Evolutionary conservation across 2,888 invertebrate genomes (phyloP).

Genomic region (Noctua fimbriata): DNA sequence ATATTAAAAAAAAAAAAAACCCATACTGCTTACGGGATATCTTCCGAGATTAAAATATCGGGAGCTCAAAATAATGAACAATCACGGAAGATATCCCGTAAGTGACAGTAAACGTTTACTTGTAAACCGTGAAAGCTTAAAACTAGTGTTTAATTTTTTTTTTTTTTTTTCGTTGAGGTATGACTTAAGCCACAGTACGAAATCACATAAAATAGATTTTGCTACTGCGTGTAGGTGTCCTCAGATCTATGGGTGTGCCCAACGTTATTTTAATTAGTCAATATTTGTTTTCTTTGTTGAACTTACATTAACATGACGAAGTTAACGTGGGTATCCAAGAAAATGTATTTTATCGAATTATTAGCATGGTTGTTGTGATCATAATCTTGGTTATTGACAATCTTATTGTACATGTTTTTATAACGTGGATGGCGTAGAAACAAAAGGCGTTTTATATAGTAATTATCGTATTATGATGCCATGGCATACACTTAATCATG

Average conservation of each 20-base stretch:
- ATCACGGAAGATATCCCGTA: too few species aligned
- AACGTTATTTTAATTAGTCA: slow-evolving; percentile 17
- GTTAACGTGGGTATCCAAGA: slow-evolving; percentile 13
- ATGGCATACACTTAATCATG: slow-evolving; percentile 21
- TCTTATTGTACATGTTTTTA: slow-evolving; percentile 12
- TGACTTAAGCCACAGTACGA: neutral
- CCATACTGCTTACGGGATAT: too few species aligned
- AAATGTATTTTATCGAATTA: slow-evolving; percentile 20
- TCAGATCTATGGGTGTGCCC: slow-evolving; percentile 7
- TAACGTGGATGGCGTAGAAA: slow-evolving; percentile 24
- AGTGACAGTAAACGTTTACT: too few species aligned
- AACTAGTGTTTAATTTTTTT: too few species aligned
- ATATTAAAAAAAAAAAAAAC: too few species aligned
- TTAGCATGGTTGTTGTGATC: slow-evolving; percentile 12
- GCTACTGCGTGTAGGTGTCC: neutral
- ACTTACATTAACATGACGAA: slow-evolving; percentile 20
- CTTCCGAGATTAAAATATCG: too few species aligned
- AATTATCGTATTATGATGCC: slow-evolving; percentile 39
- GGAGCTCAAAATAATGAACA: too few species aligned
- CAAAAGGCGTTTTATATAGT: slow-evolving; percentile 30
- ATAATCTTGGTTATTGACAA: slow-evolving; percentile 1
- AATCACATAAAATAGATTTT: neutral
- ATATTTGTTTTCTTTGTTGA: slow-evolving; percentile 34
- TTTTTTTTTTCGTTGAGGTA: too few species aligned
- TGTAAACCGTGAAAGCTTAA: too few species aligned